Percentiles rank a stretch among this genome's conserved stretches.
phyloP scores from a whole-genome alignment of 2,888 invertebrate species.

The Erebia ligea region DNA sequence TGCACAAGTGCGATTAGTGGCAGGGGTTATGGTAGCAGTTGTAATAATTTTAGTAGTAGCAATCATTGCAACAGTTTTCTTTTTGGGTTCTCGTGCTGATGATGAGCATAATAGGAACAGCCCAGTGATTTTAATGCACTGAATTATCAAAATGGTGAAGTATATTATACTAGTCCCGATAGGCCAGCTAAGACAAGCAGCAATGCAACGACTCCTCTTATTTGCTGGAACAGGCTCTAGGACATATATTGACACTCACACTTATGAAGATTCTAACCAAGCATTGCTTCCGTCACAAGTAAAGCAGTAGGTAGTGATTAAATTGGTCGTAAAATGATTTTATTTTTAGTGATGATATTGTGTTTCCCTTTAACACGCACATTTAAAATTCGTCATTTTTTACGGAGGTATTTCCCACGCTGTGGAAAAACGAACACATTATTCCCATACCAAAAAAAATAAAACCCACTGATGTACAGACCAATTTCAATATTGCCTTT shows the following conservation, averaged over 20 bases:
- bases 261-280: constrained; percentile 99
- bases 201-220: constrained; percentile 95
- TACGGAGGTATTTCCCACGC: too few relatives aligned
- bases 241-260: constrained; percentile 99
- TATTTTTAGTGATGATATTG: too few relatives aligned
- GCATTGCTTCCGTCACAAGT: too few relatives aligned
- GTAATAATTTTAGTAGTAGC: constrained; percentile 94
- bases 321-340: too few relatives aligned
- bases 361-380: too few relatives aligned
- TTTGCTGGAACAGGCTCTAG: constrained; percentile 92
- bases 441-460: too few relatives aligned
- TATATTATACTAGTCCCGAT: constrained; percentile 84
- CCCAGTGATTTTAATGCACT: constrained; percentile 97
- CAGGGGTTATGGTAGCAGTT: constrained; percentile 96
- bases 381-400: too few relatives aligned
- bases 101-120: constrained; percentile 98
- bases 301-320: too few relatives aligned
- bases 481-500: too few relatives aligned
- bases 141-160: constrained; percentile 96
- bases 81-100: constrained; percentile 93
- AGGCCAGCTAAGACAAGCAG: constrained; percentile 78
- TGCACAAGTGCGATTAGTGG: constrained; percentile 94
- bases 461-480: too few relatives aligned
- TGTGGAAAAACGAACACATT: too few relatives aligned
- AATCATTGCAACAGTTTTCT: constrained; percentile 95